A percentile compares a stretch with the other conserved stretches of the same genome.
These are phyloP conservation scores for Actinernus sp. DNA, from an alignment of 92 coral and sea anemone genomes.

Conservation along the genomic window DNA sequence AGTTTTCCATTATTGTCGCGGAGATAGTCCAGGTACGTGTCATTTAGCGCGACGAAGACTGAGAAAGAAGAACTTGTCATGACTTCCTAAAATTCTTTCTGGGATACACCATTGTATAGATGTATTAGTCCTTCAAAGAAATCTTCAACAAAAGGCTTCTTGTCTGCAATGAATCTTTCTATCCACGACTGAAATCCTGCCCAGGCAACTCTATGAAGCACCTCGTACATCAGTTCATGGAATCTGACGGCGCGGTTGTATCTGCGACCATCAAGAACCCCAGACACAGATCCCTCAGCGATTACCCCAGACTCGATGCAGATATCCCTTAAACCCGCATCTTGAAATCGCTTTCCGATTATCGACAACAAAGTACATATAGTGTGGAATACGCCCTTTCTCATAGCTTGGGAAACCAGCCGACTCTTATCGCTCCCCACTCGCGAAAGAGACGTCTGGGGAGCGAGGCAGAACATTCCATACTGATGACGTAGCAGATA, in stretches of 20 bases:
- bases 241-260: constrained; percentile 62
- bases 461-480: too few species aligned
- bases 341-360: constrained; percentile 61
- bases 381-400: constrained; percentile 70
- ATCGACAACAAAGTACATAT: constrained; percentile 53
- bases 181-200: constrained; percentile 39
- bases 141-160: too few species aligned
- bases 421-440: too few species aligned
- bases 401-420: constrained; percentile 41
- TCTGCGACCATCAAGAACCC: constrained; percentile 60
- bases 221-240: constrained; percentile 54
- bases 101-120: constrained; percentile 31
- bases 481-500: too few species aligned
- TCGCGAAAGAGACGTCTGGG: too few species aligned
- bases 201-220: constrained; percentile 54
- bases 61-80: too few species aligned
- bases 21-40: constrained; percentile 36
- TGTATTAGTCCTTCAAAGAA: too few species aligned
- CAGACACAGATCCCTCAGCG: constrained; percentile 52
- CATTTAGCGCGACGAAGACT: constrained; percentile 8
- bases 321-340: constrained; percentile 70
- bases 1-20: constrained; percentile 55
- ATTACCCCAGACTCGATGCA: constrained; percentile 44
- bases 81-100: constrained; percentile 43
- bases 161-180: too few species aligned